These are phyloP conservation scores for Maccullochella peelii DNA, from an alignment of 2,113 vertebrate genomes.

Conservation along the genomic window DNA sequence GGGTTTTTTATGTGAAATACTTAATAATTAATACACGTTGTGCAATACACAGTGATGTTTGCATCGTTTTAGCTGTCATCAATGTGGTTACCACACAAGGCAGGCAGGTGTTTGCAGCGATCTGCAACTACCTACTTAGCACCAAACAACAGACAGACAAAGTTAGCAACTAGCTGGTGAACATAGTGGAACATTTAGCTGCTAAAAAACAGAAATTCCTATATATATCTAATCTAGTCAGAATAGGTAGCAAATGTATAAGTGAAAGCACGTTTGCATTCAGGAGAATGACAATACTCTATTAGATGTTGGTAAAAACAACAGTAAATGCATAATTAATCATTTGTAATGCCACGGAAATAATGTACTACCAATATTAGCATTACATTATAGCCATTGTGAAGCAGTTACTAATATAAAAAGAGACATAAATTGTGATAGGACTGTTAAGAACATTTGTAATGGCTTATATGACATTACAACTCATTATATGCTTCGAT, in stretches of 20 bases:
- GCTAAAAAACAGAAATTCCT: no score
- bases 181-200: no score
- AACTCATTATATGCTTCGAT: not conserved
- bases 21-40: no score
- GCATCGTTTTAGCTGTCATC: no score
- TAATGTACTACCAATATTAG: constrained; percentile 1
- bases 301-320: constrained; percentile 15
- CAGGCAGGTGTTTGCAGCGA: not conserved
- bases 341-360: not conserved
- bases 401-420: not conserved
- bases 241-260: not conserved
- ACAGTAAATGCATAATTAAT: constrained; percentile 28
- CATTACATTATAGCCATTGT: constrained; percentile 1
- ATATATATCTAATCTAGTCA: not conserved
- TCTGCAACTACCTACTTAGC: not conserved
- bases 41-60: no score
- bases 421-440: not conserved
- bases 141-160: not conserved
- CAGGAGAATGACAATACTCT: not conserved
- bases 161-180: not conserved
- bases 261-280: not conserved
- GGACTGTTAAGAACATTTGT: not conserved
- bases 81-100: no score
- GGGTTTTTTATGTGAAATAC: no score
- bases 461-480: not conserved